A percentile compares a stretch with the other conserved stretches of the same genome.
Conservation (phyloP, 2,888 invertebrate genomes). For the Isoperla grammatica region DNA sequence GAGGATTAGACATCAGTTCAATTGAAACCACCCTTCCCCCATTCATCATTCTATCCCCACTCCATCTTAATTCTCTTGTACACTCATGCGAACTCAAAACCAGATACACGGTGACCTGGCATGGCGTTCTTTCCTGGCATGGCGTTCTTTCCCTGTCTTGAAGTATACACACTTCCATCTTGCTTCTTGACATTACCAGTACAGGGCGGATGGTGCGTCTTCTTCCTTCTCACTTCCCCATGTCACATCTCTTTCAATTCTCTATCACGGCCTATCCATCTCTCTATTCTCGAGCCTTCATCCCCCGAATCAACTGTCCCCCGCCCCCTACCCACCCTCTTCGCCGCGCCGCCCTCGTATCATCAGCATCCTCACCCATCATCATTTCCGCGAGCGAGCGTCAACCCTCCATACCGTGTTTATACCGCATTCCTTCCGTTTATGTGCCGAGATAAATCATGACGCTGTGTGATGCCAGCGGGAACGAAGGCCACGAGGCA, state of each 20-base stretch:
- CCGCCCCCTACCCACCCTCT: background rate
- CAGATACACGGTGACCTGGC: too few species aligned
- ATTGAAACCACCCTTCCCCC: too few species aligned
- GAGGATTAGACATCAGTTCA: too few species aligned
- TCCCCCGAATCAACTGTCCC: constrained; percentile 17
- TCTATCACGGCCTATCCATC: constrained; percentile 17
- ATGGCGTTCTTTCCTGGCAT: too few species aligned
- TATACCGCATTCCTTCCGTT: constrained; percentile 24
- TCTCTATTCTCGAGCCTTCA: constrained; percentile 14
- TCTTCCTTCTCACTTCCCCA: background rate
- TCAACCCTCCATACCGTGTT: constrained; percentile 11
- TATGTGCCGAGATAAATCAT: constrained; percentile 25
- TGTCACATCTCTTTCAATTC: constrained; percentile 16
- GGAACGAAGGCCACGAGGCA: constrained; percentile 13
- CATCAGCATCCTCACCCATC: constrained; percentile 13
- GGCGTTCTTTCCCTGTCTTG: too few species aligned
- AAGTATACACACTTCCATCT: too few species aligned
- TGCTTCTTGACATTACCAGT: too few species aligned
- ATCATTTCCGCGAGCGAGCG: constrained; percentile 10
- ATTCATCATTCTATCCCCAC: too few species aligned
- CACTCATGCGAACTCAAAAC: too few species aligned
- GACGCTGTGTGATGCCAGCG: constrained; percentile 16
- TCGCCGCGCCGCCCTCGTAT: background rate
- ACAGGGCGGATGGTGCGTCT: background rate
- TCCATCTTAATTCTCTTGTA: too few species aligned